Evolutionary conservation across 2,888 invertebrate genomes (phyloP), one percentile per base, ranked within the genome.

Genomic region (Netelia melanura): DNA sequence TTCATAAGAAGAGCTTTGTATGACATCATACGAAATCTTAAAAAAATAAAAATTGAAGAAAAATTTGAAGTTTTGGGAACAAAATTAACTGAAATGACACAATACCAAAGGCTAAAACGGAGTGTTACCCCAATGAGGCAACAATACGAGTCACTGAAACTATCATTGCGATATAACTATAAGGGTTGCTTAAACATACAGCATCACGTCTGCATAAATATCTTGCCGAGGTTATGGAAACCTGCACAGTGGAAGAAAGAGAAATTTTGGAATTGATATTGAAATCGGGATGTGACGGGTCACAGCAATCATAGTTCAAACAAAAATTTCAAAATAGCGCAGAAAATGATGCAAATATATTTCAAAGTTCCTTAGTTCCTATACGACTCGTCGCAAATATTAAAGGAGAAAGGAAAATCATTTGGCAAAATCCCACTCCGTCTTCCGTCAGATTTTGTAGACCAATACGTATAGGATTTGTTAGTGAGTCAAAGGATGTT

Each of bases 281-380:
- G 17, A 90, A 90, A 87, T 90, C 89, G 89, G 89, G 89, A 11
- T 90, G 89, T 84, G 90, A 90, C 77, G 90, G 90, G 3, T 90
- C 89, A 1, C 88, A 89, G 44, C 90, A 90, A 77, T 23, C 84
- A 11, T 84, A 90, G 62, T 91, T 81, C 70, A 90, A 92, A 84
- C 89, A 90, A 81, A 89, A 88, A 82, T 89, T 91, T 83, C 9
- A 78, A 23, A 87, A 89, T 78, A 17, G 44, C 8, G 52, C 54
- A 0, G 88, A 90, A 30, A 76, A 81, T 65, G 90, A 91, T 77
- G 87, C 89, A 1, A 87, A 88, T 82, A 88, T 93, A 44, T 93
- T 92, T 86, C 90, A 88, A 79, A 89, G 77, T 64, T 84, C 80
- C 10, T 52, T 82, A 43, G 86, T 84, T 2, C 82, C 84, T 21